phyloP scores from a whole-genome alignment of 2,797 vertebrate species.

The Octomys mimax region DNA sequence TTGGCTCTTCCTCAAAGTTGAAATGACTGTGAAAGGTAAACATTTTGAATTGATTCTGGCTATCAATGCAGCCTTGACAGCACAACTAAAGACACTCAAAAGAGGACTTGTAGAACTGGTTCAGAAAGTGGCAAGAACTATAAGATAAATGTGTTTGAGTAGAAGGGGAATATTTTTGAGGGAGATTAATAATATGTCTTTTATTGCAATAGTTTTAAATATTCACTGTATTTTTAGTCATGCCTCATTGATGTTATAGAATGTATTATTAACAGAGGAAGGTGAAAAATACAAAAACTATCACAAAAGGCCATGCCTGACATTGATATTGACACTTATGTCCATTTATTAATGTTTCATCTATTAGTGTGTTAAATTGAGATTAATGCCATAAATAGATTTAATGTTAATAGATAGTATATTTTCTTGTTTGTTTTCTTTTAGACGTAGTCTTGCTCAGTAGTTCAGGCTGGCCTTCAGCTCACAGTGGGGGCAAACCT shows the following conservation, averaged over 20 bases:
- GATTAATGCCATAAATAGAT: background rate
- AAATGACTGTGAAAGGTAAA: background rate
- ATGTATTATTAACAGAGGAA: background rate
- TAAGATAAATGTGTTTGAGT: background rate
- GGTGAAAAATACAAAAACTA: background rate
- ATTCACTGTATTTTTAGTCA: background rate
- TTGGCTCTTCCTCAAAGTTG: background rate
- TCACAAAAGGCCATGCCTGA: background rate
- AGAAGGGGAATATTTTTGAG: no score
- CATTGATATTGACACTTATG: conserved; percentile 47
- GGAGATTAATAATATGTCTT: background rate
- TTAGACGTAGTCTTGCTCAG: background rate
- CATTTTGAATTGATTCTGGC: background rate
- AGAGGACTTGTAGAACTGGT: background rate
- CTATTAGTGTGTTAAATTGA: conserved; percentile 34
- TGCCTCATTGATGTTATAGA: background rate
- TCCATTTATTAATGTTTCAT: conserved; percentile 60
- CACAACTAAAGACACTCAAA: background rate
- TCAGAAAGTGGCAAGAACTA: background rate
- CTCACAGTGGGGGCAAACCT: background rate
- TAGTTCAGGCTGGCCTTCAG: background rate
- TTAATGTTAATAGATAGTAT: background rate
- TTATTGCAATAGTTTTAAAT: background rate
- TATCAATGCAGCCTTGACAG: background rate
- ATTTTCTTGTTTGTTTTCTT: background rate